Evolutionary conservation across 2,113 vertebrate species (phyloP), one percentile per base, ranked within the genome.

Genomic region (Kryptolebias marmoratus): DNA sequence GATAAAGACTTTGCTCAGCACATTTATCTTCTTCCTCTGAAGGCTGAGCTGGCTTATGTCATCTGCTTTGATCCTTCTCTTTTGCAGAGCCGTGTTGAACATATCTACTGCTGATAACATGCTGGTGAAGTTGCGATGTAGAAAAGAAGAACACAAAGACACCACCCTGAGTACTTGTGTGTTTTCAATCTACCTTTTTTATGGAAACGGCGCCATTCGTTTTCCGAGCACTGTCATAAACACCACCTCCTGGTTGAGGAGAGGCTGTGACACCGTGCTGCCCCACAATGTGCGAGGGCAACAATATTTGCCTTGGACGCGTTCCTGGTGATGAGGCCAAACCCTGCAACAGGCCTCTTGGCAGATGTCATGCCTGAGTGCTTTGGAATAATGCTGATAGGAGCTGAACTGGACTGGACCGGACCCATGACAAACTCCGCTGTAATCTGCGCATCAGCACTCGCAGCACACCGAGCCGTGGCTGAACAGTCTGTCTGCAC

Each of bases 21-120:
- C 89, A 85, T 93, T 92, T 92, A 90, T 93, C 91, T 86, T 75
- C 39, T 81, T 89, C 77, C 82, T 87, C 84, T 78, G 75, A 90
- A 84, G 80, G 81, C 77, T 60, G 64, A 14, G 61, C 89, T 88
- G 90, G 80, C 86, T 93, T 76, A 86, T 89, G 88, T 93, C 90
- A 83, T 82, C 82, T 50, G 44, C 90, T 93, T 93, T 94, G 91
- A 94, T 91, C 84, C 80, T 14, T 58, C 76, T 75, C 76, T 78
- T 74, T 63, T 64, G 69, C 66, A 88, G 85, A 80, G 36, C 13
- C 5, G 76, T 76, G 75, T 84, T n/a, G 63, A 77, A 77, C 79
- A 28, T 81, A 71, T 89, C 69, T 0, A 68, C 65, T 42, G 54
- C 65, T 11, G 83, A 91, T 90, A 90, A 89, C 75, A 82, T 67